phyloP scores from a whole-genome alignment of 1,140 invertebrate genomes.

The Mesaphorura yosii region DNA sequence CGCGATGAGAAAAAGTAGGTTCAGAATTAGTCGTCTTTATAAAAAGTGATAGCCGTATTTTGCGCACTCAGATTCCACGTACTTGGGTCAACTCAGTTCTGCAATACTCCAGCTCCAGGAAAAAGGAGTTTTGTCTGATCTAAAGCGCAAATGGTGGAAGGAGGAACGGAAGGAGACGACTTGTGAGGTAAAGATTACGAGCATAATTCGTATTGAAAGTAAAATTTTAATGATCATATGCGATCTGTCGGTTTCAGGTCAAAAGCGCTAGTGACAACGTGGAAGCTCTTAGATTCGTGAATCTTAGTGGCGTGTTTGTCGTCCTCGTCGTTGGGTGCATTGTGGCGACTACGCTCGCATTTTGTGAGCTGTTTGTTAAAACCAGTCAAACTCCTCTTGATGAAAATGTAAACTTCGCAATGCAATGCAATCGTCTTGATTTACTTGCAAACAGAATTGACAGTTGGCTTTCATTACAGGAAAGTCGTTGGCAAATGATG shows the following conservation, averaged over 20 bases:
- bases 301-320: conserved; percentile 83
- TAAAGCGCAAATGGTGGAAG: conserved; percentile 95
- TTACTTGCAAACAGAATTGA: conserved; percentile 10
- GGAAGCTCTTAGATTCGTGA: conserved; percentile 50
- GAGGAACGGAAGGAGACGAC: conserved; percentile 71
- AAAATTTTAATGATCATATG: not conserved
- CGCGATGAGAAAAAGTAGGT: conserved; percentile 78
- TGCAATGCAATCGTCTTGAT: not conserved
- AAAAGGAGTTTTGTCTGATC: conserved; percentile 75
- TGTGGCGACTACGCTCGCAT: conserved; percentile 50
- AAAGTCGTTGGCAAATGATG: conserved; percentile 17
- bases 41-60: not conserved
- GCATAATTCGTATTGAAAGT: not conserved
- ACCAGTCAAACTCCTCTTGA: conserved; percentile 60
- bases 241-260: conserved; percentile 6
- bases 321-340: conserved; percentile 60
- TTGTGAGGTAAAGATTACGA: conserved; percentile 53
- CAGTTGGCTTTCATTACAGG: conserved; percentile 16
- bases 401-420: conserved; percentile 65
- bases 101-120: conserved; percentile 86
- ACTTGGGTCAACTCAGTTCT: conserved; percentile 70
- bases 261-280: conserved; percentile 28
- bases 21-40: not conserved
- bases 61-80: conserved; percentile 58
- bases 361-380: conserved; percentile 72